Base-by-base conservation (phyloP, 2,888 invertebrate species). In the Amiota minor region DNA sequence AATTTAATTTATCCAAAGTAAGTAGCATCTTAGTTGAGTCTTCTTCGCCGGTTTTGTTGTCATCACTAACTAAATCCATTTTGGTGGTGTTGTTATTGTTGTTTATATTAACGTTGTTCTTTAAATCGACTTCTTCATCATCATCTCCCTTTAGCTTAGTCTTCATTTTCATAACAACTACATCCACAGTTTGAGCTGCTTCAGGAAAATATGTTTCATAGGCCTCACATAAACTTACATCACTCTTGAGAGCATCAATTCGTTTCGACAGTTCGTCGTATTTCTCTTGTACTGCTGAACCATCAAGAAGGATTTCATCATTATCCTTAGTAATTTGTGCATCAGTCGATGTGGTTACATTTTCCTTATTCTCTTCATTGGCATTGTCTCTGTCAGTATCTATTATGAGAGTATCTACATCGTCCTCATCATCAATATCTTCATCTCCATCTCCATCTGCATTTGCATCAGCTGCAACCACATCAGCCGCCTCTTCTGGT, bases 1-100 rank as follows among this genome's bases (percentile, higher is more conserved):
- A 6, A 8, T 6, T 35, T 35, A 35, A 35, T 35, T 3, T 35
- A 35, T 8, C 35, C 12, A 18, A 14, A 70, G 69, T 20, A n/a
- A 35, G 1, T 20, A 20, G 62, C 74, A 2, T 53, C 68, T 18
- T 76, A 18, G 53, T 65, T 18, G 55, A 11, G 20, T 74, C 74
- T 10, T 80, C 76, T 0, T 76, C 76, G 62, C 74, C 74, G 18
- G 62, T 74, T 68, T 72, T 77, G 6, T 78, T 61, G 78, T 72
- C 10, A 69, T 61, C 10, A 45, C 9, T 59, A 49, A 4, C 76
- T 73, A 53, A 35, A 35, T 73, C 72, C 14, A 76, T 70, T 9
- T 47, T 16, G 23, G 72, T 35, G 35, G 35, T 35, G 35, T 23
- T 23, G 35, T 35, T 35, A 6, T 35, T 35, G 6, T 35, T 35